phyloP scores from a whole-genome alignment of 2,113 vertebrate genomes.

The Tonatia bakeri region DNA sequence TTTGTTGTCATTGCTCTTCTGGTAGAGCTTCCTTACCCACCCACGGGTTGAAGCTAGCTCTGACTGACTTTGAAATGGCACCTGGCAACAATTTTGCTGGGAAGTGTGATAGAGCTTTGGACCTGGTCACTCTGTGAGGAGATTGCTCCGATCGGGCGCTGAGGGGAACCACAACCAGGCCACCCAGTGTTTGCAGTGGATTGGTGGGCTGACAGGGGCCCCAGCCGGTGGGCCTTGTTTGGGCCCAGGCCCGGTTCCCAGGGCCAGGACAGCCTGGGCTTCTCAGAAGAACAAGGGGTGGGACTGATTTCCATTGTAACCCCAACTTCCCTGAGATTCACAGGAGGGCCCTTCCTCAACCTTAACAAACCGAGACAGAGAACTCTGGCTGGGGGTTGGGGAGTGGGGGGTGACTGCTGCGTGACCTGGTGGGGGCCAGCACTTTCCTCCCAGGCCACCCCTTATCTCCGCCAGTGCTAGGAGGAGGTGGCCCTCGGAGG shows the following conservation, averaged over 20 bases:
- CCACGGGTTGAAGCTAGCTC: slow-evolving; percentile 62
- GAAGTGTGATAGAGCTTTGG: slow-evolving; percentile 44
- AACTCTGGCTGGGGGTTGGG: background rate
- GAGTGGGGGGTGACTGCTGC: background rate
- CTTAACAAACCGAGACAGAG: background rate
- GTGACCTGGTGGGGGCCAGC: background rate
- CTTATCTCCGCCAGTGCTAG: background rate
- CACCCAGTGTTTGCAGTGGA: slow-evolving; percentile 70
- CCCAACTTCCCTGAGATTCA: background rate
- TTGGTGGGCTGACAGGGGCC: background rate
- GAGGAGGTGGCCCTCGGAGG: background rate
- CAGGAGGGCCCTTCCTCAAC: background rate
- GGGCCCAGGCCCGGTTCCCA: background rate
- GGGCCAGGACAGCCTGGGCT: background rate
- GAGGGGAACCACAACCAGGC: slow-evolving; percentile 59
- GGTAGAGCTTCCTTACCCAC: slow-evolving; percentile 64
- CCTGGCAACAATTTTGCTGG: slow-evolving; percentile 32
- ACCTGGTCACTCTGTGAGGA: slow-evolving; percentile 68
- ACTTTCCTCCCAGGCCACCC: background rate
- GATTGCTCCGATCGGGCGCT: slow-evolving; percentile 61
- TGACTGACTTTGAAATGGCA: slow-evolving; percentile 70
- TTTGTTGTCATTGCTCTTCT: background rate
- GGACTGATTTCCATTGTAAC: background rate
- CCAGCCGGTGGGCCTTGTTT: background rate
- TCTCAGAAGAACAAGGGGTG: background rate